phyloP scores from a whole-genome alignment of 2,113 vertebrate genomes.

The Solenodon paradoxus region DNA sequence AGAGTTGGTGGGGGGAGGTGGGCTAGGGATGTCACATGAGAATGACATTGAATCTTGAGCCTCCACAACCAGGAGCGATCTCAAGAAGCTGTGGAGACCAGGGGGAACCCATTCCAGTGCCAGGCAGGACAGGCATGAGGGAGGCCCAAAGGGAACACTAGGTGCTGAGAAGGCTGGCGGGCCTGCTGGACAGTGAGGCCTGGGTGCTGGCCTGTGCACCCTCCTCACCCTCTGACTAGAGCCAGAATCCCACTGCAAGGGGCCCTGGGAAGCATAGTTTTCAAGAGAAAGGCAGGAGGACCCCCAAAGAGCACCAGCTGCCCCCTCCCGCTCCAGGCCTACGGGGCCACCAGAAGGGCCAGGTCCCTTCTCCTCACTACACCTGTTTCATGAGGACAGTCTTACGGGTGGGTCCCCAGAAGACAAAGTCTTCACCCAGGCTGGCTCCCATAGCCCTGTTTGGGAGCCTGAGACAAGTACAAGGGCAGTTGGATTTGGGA shows the following conservation, averaged over 20 bases:
- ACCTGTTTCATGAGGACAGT: too few relatives aligned
- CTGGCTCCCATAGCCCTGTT: accelerated
- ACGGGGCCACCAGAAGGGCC: too few relatives aligned
- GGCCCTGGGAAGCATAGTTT: neutral
- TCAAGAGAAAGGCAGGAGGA: neutral
- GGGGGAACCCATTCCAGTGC: neutral
- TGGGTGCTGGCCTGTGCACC: neutral
- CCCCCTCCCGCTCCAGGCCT: neutral
- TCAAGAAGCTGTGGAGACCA: neutral
- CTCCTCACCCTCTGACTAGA: neutral
- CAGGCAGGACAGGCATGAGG: accelerated
- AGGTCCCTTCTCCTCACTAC: neutral
- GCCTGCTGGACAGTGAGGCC: accelerated
- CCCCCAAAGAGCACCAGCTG: neutral
- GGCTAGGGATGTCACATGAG: accelerated
- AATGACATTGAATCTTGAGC: accelerated
- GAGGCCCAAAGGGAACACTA: neutral
- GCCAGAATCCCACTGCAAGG: neutral
- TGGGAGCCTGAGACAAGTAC: neutral
- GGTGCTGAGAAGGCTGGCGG: neutral
- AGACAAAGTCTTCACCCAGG: neutral
- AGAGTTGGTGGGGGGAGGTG: too few relatives aligned
- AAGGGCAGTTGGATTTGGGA: neutral
- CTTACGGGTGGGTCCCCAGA: neutral
- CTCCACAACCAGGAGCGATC: neutral